Evolutionary conservation across 2,797 vertebrate genomes (phyloP), one percentile per base, ranked within the genome.

Genomic region (Diplodus sargus): DNA sequence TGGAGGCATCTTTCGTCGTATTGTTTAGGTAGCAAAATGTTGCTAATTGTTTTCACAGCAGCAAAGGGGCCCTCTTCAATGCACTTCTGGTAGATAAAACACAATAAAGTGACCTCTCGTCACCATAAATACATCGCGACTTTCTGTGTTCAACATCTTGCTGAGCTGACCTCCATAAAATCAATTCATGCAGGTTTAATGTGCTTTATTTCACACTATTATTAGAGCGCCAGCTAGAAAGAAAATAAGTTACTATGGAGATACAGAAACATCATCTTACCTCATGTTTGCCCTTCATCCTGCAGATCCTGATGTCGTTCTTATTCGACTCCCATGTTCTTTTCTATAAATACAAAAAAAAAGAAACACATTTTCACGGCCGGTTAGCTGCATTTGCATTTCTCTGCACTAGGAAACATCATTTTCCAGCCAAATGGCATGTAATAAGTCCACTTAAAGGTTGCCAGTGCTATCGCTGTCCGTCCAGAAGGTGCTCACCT

Each of bases 221-320:
- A 57, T 62, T 1, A 28, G 22, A 58, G 34, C 52, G 20, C 2
- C 1, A 23, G 45, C 28, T 3, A 64, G 18, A 78, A 47, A 22
- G 4, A 57, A 22, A 47, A 4, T 8, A 9, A 8, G 20, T n/a
- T 1, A 30, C 3, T 45, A 60, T 66, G 23, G 20, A 60, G 39
- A 72, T 56, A 59, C 7, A 64, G 12, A 72, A 6, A 16, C 4
- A 20, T 6, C 1, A 7, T 72, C 79, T 77, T 85, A 99, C 97
- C 96, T 98, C 97, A 15, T 97, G 97, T 54, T 99, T 99, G 79
- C 98, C 98, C 91, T 98, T 99, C 98, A 99, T 99, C 69, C 96
- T 92, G 89, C 98, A 99, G 93, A 98, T 97, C 87, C 96, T 94
- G 89, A 99, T 98, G 94, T 99, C 97, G 4, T 97, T 96, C 86